Percentiles rank a stretch among this genome's conserved stretches.
Conservation (phyloP, 2,888 invertebrate genomes). For the Cryptops parisi region DNA sequence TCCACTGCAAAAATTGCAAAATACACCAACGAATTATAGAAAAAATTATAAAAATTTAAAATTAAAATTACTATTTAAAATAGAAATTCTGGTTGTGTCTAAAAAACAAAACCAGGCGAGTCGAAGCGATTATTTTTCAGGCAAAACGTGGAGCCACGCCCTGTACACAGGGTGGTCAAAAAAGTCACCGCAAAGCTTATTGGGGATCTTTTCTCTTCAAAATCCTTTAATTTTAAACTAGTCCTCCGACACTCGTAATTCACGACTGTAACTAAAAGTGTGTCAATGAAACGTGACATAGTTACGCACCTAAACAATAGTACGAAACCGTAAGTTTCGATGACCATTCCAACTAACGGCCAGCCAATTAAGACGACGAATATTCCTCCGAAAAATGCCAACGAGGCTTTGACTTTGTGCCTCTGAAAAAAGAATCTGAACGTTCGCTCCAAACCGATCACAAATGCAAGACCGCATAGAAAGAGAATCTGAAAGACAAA, state of each 20-base stretch:
- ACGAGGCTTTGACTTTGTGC: conserved; percentile 82
- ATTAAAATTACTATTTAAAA: too few species aligned
- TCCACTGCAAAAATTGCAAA: conserved; percentile 62
- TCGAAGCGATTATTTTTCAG: too few species aligned
- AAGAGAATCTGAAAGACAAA: conserved; percentile 71
- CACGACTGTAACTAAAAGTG: too few species aligned
- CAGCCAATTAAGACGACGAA: conserved; percentile 82
- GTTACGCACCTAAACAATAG: conserved; percentile 42
- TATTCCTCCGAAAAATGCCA: conserved; percentile 86
- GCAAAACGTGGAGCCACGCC: too few species aligned
- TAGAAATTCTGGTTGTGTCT: too few species aligned
- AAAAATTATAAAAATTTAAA: not conserved
- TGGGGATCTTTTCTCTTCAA: too few species aligned
- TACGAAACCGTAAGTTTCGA: conserved; percentile 94
- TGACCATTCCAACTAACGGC: conserved; percentile 90
- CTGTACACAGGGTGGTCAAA: too few species aligned
- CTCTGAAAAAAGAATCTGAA: conserved; percentile 95
- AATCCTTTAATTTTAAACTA: too few species aligned
- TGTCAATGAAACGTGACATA: too few species aligned
- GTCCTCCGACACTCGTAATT: too few species aligned
- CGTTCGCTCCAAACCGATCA: conserved; percentile 89
- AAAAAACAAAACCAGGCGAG: too few species aligned
- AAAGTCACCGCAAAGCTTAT: too few species aligned
- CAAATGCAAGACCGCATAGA: conserved; percentile 83
- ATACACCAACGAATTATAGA: not conserved